Evolutionary conservation across 2,888 invertebrate species (phyloP), one percentile per base, ranked within the genome.

Genomic region (Pandemis corylana): DNA sequence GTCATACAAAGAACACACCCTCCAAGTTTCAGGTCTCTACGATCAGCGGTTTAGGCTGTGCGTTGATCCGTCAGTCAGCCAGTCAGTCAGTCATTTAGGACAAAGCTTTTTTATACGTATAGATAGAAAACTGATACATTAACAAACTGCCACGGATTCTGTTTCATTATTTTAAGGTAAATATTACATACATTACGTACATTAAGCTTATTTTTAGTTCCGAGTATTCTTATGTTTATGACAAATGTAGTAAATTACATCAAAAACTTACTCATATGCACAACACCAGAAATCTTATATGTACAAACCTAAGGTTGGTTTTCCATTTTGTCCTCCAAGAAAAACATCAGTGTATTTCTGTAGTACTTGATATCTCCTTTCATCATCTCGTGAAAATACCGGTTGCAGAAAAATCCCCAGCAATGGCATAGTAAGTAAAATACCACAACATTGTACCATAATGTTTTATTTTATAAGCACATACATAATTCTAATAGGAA

Each of bases 311-410:
- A 86, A 79, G 10, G 79, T 78, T 10, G 84, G 82, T 75, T 76
- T 84, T 7, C 78, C 78, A n/a, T 74, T 72, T n/a, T 51, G 42
- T 20, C 81, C 82, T 9, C 80, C 78, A n/a, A 80, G 49, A 80
- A 88, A 89, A 53, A 87, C 76, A 72, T 89, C 89, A 59, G 80
- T 82, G 70, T 79, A 87, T 15, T 75, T 78, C 2, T 78, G 68
- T 9, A 81, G 77, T 67, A 82, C 65, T 68, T 41, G 5, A 36
- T 2, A 6, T 41, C 9, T 46, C 10, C 20, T 46, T 12, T 7
- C 28, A 6, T 64, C 49, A 7, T 62, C 7, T 7, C n/a, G 4
- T 13, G 62, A 7, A 12, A 28, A 28, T 59, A 12, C 59, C 10
- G 59, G 59, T 59, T 28, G 10, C 12, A 59, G 28, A 12, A 59